A percentile compares a stretch with the other conserved stretches of the same genome.
Evolutionary conservation across 2,113 vertebrate genomes (phyloP).

Genomic region (Dicerorhinus sumatrensis): DNA sequence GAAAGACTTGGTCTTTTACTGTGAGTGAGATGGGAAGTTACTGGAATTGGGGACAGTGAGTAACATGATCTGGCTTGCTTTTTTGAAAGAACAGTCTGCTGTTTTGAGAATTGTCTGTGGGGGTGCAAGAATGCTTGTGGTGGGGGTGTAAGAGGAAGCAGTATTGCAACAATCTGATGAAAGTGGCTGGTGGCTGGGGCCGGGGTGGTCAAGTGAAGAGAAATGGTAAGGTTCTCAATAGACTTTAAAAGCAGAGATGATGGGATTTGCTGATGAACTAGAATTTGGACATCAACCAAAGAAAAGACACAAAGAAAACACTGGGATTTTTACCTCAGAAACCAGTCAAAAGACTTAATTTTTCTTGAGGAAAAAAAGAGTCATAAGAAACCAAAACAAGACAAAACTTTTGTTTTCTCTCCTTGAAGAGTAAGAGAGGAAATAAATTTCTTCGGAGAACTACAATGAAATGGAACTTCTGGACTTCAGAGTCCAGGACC

Average conservation of each 20-base stretch:
- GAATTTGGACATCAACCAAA: background rate
- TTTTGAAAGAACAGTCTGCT: background rate
- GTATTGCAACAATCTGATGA: rapidly evolving
- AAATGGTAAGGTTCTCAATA: background rate
- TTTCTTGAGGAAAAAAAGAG: background rate
- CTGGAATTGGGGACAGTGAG: background rate
- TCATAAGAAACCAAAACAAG: background rate
- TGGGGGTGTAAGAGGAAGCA: rapidly evolving
- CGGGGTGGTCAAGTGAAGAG: background rate
- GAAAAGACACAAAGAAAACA: background rate
- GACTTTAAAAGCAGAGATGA: background rate
- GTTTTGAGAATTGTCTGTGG: background rate
- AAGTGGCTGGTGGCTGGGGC: background rate
- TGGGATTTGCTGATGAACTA: background rate
- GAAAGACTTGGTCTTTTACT: background rate
- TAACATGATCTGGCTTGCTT: background rate
- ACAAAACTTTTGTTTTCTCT: background rate
- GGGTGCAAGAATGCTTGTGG: rapidly evolving
- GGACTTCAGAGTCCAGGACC: background rate
- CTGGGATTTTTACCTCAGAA: background rate
- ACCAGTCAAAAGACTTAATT: background rate
- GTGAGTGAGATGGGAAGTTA: background rate
- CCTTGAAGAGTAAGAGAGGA: background rate
- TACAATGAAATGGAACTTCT: background rate
- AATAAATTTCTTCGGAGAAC: background rate